Evolutionary conservation across 2,113 vertebrate species (phyloP).

Genomic region (Leucoraja erinaceus): DNA sequence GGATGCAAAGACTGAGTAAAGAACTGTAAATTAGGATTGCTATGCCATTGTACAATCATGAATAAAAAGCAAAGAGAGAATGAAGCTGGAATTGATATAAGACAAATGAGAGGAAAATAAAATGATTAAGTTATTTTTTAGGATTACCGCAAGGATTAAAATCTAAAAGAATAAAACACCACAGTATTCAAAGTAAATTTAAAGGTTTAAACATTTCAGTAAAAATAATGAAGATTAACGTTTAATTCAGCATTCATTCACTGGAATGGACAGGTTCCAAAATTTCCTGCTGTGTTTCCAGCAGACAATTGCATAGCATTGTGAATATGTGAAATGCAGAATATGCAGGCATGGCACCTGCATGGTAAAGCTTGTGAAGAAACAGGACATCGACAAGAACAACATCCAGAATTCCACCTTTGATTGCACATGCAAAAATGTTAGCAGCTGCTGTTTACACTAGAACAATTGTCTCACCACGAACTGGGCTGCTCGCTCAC

Average conservation of each 20-base stretch:
- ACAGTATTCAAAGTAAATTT: background rate
- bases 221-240: background rate
- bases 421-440: too few relatives aligned
- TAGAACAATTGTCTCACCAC: background rate
- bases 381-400: too few relatives aligned
- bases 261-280: background rate
- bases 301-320: background rate
- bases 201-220: background rate
- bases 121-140: background rate
- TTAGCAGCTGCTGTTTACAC: too few relatives aligned
- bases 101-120: too few relatives aligned
- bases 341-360: background rate
- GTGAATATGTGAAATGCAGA: background rate
- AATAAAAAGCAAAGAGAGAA: background rate
- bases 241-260: background rate
- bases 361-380: background rate
- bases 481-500: background rate
- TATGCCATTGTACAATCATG: background rate
- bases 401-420: too few relatives aligned
- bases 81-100: background rate
- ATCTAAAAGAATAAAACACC: background rate
- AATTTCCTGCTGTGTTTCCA: background rate
- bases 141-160: background rate
- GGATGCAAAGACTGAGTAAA: background rate
- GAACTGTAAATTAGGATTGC: background rate